phyloP scores from a whole-genome alignment of 2,888 invertebrate species.

The Troglohyphantes excavatus region DNA sequence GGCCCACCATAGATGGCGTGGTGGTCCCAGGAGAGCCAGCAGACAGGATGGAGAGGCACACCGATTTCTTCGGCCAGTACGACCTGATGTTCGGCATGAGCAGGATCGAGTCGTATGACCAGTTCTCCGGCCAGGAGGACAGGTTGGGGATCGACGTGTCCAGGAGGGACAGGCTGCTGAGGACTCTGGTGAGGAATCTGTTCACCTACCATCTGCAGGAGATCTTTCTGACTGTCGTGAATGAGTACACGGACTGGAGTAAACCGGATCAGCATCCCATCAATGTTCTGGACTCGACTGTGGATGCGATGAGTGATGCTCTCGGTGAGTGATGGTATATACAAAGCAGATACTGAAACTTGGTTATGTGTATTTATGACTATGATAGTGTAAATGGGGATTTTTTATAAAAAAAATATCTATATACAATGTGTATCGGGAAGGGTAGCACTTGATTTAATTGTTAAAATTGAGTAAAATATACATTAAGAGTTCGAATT shows the following conservation, averaged over 20 bases:
- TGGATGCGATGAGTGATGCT: slow-evolving; percentile 95
- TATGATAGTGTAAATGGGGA: no score
- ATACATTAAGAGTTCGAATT: no score
- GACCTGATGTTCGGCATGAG: slow-evolving; percentile 82
- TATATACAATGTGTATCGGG: no score
- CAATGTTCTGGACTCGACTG: slow-evolving; percentile 85
- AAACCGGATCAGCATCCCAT: slow-evolving; percentile 85
- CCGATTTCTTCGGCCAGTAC: slow-evolving; percentile 82
- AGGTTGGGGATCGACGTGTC: slow-evolving; percentile 96
- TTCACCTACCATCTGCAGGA: slow-evolving; percentile 78
- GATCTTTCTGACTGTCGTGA: slow-evolving; percentile 86
- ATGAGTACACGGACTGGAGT: slow-evolving; percentile 98
- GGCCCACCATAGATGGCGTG: slow-evolving; percentile 97
- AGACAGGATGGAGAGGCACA: slow-evolving; percentile 80
- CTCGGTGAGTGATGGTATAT: slow-evolving; percentile 85
- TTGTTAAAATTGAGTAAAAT: no score
- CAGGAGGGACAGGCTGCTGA: slow-evolving; percentile 90
- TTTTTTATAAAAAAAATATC: no score
- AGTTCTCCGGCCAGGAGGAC: slow-evolving; percentile 91
- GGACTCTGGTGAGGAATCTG: slow-evolving; percentile 82
- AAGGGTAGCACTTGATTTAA: no score
- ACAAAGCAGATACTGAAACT: no score
- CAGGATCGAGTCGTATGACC: slow-evolving; percentile 90
- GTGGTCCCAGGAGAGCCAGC: slow-evolving; percentile 88
- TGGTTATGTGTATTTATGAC: no score